A percentile compares a stretch with the other conserved stretches of the same genome.
These are phyloP conservation scores for Sclerurus mexicanus DNA, from an alignment of 2,113 vertebrate species.

Conservation along the genomic window DNA sequence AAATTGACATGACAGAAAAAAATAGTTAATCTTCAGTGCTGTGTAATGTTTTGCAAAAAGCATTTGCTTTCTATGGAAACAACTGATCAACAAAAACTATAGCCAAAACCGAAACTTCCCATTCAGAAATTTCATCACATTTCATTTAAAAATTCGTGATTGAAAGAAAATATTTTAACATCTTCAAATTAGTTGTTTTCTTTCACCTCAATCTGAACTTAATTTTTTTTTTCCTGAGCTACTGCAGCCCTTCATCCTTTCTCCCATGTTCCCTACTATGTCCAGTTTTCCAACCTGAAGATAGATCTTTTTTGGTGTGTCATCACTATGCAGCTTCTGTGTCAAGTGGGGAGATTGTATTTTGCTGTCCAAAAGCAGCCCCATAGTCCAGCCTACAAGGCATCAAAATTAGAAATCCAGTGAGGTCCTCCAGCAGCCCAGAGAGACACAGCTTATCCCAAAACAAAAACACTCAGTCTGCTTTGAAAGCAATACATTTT, in stretches of 20 bases:
- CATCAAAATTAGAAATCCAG: neutral
- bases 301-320: neutral
- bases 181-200: neutral
- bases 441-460: neutral
- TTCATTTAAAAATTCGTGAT: neutral
- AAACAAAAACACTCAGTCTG: neutral
- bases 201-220: neutral
- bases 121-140: neutral
- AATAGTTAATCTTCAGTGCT: neutral
- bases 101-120: neutral
- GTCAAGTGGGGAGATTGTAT: neutral
- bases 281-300: neutral
- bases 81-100: neutral
- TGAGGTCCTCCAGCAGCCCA: neutral
- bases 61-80: neutral
- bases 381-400: neutral
- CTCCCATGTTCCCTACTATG: neutral
- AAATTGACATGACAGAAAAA: neutral
- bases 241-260: neutral
- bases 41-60: neutral
- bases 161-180: neutral
- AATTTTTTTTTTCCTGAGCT: neutral
- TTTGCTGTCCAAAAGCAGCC: neutral
- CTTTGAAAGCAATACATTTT: neutral
- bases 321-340: neutral